Evolutionary conservation across 2,797 vertebrate species (phyloP), one percentile per base, ranked within the genome.

Genomic region (Coreius guichenoti): DNA sequence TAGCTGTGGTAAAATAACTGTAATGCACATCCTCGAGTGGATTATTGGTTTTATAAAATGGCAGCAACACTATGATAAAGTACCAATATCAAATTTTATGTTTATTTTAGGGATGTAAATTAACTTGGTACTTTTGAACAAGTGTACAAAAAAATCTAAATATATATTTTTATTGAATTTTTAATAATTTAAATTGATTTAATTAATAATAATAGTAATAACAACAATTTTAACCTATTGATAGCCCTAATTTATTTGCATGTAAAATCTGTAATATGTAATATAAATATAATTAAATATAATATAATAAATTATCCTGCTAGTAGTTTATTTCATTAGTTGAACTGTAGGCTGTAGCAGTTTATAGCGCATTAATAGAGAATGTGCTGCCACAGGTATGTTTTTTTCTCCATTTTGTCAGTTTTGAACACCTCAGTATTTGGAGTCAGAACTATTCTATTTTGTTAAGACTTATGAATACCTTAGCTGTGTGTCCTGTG

Each of bases 401-500:
- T 21, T 23, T 11, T 73, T 19, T 29, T 31, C 45, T 73, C n/a
- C 4, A 19, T 74, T 49, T 74, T 73, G n/a, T 49, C 17, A 31
- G 29, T 11, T 74, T 31, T 74, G 11, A 74, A 31, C 26, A 29
- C 47, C 23, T 73, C 16, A 21, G 16, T 31, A 74, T 29, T n/a
- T 51, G 26, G 26, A 74, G 17, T 31, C 19, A 63, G 9, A 56
- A 36, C 49, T 47, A 19, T 73, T 73, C 14, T 8, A 31, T 54
- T 54, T 7, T 23, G 73, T 75, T 75, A 19, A 33, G 65, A 67
- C 74, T 81, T 26, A 14, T 6, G 12, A 61, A 61, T 61, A 61
- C 12, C n/a, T 26, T 47, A 23, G 11, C 78, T 65, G 21, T 43
- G 19, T 4, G 21, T 47, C 75, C 86, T 79, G 21, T 83, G n/a